Base-by-base conservation (phyloP, 2,113 vertebrate genomes). In the Leucosticte australis region DNA sequence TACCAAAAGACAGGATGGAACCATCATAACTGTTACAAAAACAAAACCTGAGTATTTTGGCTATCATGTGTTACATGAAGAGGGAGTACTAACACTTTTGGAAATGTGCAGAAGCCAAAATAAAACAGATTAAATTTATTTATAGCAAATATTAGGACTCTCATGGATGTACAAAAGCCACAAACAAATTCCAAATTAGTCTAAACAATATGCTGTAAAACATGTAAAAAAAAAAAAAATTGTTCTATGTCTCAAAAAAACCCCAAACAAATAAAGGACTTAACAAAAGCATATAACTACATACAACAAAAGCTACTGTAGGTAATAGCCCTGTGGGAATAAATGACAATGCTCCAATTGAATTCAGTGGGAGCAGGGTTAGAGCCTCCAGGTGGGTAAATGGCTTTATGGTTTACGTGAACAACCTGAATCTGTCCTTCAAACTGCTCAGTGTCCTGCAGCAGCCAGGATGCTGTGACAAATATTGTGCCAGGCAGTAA, bases 171-270 rank as follows among this genome's bases (percentile, higher is more conserved):
- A 91, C 1, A 3, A 89, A 92, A 89, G 19, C 4, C 35, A 37
- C n/a, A 91, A 91, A 74, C 24, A 89, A 94, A 83, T 70, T 92
- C 19, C 73, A 94, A 92, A 94, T 89, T 71, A 46, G 35, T 68
- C 50, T 70, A 77, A 90, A 81, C 46, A 84, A 27, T 83, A 78
- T 60, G 28, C 53, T 92, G 39, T 30, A 69, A 67, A 68, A 52
- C 14, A 68, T 44, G 31, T 10, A 19, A 67, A 35, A 41, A 30
- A 67, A 14, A 44, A 53, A 35, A 64, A 49, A 79, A 91, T 78
- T 2, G 0, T 31, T 59, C 33, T 41, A 42, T 44, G 35, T 52
- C 68, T 89, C 30, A 69, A 37, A 75, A 76, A 59, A 68, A 31
- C 9, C 5, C 69, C 53, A 33, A 55, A 55, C 5, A 60, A n/a